These are phyloP conservation scores for Brassicogethes aeneus DNA, from an alignment of 2,888 invertebrate genomes.

Conservation along the genomic window DNA sequence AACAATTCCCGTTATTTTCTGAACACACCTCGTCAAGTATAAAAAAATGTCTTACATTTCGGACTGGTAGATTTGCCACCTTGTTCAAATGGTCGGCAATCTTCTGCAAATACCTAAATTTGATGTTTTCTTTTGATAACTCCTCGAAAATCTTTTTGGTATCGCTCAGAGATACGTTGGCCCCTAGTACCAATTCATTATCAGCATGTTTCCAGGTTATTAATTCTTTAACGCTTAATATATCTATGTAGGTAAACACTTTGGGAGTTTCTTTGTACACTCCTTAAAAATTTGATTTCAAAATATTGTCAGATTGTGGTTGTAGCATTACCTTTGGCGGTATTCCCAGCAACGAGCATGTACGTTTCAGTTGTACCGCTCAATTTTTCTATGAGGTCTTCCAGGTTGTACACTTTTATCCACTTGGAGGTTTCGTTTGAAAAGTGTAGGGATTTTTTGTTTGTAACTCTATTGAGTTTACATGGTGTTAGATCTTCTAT, in stretches of 20 bases:
- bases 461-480: background rate
- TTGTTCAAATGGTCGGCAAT: constrained; percentile 57
- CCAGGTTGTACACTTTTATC: constrained; percentile 48
- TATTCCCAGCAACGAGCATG: constrained; percentile 63
- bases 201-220: constrained; percentile 38
- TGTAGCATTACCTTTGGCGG: constrained; percentile 63
- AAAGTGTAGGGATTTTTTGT: constrained; percentile 31
- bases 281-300: too few relatives aligned
- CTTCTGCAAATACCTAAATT: constrained; percentile 50
- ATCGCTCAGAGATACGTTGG: constrained; percentile 47
- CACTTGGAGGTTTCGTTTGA: constrained; percentile 41
- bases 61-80: constrained; percentile 61
- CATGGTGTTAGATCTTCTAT: constrained; percentile 35
- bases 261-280: constrained; percentile 31
- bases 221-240: constrained; percentile 49
- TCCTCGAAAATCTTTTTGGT: constrained; percentile 45
- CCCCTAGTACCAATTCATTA: constrained; percentile 48
- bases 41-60: constrained; percentile 53
- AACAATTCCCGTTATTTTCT: too few relatives aligned
- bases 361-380: constrained; percentile 39
- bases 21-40: too few relatives aligned
- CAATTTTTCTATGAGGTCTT: constrained; percentile 50
- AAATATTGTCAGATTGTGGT: too few relatives aligned
- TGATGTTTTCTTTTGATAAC: constrained; percentile 34
- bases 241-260: constrained; percentile 51